These are phyloP conservation scores for Bombus difficillimus DNA, from an alignment of 1,140 invertebrate genomes.

Conservation along the genomic window DNA sequence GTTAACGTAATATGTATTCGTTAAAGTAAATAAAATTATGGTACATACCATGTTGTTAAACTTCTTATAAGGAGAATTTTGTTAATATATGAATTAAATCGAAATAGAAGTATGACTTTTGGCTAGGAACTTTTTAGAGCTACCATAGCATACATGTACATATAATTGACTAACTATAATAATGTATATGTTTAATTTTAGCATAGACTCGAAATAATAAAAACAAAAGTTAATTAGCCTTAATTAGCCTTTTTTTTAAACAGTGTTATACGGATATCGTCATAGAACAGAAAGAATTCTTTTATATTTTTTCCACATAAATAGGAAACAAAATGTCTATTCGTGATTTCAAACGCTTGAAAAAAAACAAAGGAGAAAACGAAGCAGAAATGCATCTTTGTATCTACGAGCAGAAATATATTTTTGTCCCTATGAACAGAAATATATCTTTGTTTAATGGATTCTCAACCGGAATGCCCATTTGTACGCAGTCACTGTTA, in stretches of 20 bases:
- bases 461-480: not conserved
- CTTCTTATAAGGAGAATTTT: not conserved
- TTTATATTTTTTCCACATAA: not conserved
- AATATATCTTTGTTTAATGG: not conserved
- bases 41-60: too few species aligned
- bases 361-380: not conserved
- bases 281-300: not conserved
- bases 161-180: not conserved
- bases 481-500: slow-evolving; percentile 9
- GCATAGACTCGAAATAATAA: not conserved
- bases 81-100: not conserved
- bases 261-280: not conserved
- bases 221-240: not conserved
- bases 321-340: not conserved
- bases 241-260: not conserved
- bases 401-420: too few species aligned
- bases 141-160: not conserved
- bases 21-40: too few species aligned
- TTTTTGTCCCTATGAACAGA: not conserved
- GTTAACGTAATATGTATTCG: not conserved
- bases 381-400: not conserved
- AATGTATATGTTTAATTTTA: not conserved
- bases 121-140: not conserved
- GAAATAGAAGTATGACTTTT: not conserved
- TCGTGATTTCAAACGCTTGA: not conserved